Evolutionary conservation across 2,888 invertebrate species (phyloP).

Genomic region (Timandra comae): DNA sequence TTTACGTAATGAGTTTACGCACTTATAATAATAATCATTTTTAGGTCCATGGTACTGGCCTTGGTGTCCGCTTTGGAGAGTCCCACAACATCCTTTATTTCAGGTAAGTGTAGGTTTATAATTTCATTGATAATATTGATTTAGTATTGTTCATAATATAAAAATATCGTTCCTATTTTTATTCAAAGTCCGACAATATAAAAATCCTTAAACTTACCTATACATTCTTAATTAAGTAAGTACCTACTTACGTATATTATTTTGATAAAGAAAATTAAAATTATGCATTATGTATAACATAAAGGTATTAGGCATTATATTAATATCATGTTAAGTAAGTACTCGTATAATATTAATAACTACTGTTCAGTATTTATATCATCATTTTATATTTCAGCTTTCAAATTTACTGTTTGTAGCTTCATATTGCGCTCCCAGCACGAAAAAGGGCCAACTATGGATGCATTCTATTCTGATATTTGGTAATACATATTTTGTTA

Average conservation of each 20-base stretch:
- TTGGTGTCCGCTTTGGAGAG: conserved; percentile 84
- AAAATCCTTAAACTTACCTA: too few species aligned
- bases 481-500: conserved; percentile 78
- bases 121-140: not conserved
- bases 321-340: too few species aligned
- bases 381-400: conserved; percentile 70
- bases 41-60: conserved; percentile 80
- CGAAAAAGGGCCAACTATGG: conserved; percentile 86
- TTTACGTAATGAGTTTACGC: not conserved
- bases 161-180: too few species aligned
- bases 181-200: too few species aligned
- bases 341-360: too few species aligned
- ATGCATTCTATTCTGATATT: conserved; percentile 88
- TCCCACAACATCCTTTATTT: conserved; percentile 82
- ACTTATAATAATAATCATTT: not conserved
- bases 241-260: too few species aligned
- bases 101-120: conserved; percentile 40
- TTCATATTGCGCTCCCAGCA: conserved; percentile 87
- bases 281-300: too few species aligned
- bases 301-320: too few species aligned
- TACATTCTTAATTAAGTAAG: too few species aligned
- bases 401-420: conserved; percentile 87
- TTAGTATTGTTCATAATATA: too few species aligned
- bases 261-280: too few species aligned
- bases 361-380: too few species aligned